These are phyloP conservation scores for Ophioninae sp. DNA, from an alignment of 2,888 invertebrate species.

Conservation along the genomic window DNA sequence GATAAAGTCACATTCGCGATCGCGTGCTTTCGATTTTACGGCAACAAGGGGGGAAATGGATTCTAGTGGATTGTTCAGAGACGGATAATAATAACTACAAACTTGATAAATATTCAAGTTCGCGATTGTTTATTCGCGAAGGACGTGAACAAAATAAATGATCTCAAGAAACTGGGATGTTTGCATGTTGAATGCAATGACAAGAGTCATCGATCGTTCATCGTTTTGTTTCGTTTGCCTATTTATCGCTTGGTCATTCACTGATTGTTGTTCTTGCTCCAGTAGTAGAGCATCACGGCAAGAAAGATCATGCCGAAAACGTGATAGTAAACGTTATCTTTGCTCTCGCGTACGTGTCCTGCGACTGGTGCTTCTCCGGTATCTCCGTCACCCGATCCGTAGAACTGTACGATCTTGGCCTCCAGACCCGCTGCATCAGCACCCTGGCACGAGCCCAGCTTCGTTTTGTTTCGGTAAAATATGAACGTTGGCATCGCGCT, in stretches of 20 bases:
- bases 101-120: neutral
- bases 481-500: constrained; percentile 99
- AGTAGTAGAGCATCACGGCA: constrained; percentile 73
- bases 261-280: constrained; percentile 72
- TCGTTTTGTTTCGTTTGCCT: neutral
- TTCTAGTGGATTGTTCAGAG: constrained; percentile 43
- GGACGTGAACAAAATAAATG: neutral
- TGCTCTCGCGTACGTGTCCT: constrained; percentile 88
- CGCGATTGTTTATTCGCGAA: neutral
- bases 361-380: constrained; percentile 87
- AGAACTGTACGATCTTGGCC: constrained; percentile 93
- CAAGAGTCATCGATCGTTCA: neutral
- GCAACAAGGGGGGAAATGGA: neutral
- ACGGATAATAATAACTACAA: constrained; percentile 53
- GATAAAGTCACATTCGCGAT: neutral
- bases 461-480: constrained; percentile 94
- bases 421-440: constrained; percentile 92
- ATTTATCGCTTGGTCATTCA: constrained; percentile 33
- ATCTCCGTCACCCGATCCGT: constrained; percentile 85
- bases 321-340: constrained; percentile 74
- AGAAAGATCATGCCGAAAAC: constrained; percentile 76
- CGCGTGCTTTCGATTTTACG: neutral
- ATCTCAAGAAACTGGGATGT: neutral
- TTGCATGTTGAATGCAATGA: constrained; percentile 11
- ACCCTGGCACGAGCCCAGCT: constrained; percentile 93